Evolutionary conservation across 2,888 invertebrate genomes (phyloP), one percentile per base, ranked within the genome.

Genomic region (Cenopis cana): DNA sequence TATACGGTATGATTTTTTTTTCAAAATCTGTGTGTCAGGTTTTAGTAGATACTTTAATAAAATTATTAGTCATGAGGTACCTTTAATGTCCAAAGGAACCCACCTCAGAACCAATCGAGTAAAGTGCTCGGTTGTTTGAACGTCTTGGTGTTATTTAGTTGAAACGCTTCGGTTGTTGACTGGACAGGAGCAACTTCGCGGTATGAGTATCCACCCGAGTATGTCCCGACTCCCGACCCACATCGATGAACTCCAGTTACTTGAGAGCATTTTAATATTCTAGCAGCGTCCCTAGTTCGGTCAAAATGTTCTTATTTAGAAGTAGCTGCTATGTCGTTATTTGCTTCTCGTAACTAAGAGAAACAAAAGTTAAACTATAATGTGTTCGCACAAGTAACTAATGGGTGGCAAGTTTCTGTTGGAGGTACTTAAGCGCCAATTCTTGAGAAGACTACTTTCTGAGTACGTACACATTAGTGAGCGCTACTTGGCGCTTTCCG

Each of bases 341-440:
- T 85, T 82, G 82, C 85, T 82, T 82, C 78, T 76, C 78, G 78
- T 82, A 81, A 83, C 80, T 79, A 82, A 84, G 81, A 85, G 81
- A 85, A 87, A 88, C 86, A 86, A 88, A 90, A 91, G 90, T 91
- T 89, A 80, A 88, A 88, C 86, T 89, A 87, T 89, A 91, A 90
- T 89, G 88, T 88, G 89, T 87, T 89, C 85, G 82, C 82, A 82
- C 84, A 87, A 90, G 89, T 87, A 90, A 89, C 88, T 91, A 92
- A 92, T 91, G 91, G 89, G 85, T 85, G 85, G 86, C 84, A 88
- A 91, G 91, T 91, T 91, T 88, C 84, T 82, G 79, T 76, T 77
- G 86, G 85, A 86, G 88, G 88, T 91, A 89, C 89, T 91, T 89
- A 89, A 88, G 88, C 83, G 88, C 89, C 89, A 88, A 89, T 90